These are phyloP conservation scores for Watsonalla cultraria DNA, from an alignment of 2,888 invertebrate species.

Conservation along the genomic window DNA sequence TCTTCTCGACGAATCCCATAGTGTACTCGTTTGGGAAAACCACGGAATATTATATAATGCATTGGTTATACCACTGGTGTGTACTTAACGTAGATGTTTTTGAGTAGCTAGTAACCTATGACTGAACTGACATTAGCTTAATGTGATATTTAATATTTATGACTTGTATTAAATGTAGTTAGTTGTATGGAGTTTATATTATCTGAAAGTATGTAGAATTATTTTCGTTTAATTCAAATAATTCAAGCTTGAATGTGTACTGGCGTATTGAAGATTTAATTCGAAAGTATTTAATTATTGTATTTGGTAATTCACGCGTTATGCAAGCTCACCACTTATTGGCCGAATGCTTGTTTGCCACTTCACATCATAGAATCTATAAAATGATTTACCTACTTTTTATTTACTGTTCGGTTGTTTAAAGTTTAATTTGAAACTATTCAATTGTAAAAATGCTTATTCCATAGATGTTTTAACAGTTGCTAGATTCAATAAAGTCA, in stretches of 20 bases:
- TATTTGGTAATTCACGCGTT: too few species aligned
- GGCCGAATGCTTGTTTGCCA: too few species aligned
- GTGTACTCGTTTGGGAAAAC: too few species aligned
- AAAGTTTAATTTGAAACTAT: too few species aligned
- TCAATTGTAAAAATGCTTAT: too few species aligned
- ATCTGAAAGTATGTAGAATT: conserved; percentile 32
- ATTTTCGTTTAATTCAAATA: conserved; percentile 31
- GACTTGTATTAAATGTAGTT: conserved; percentile 61
- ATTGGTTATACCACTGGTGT: conserved; percentile 33
- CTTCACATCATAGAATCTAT: too few species aligned
- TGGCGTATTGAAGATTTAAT: not conserved
- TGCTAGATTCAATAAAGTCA: too few species aligned
- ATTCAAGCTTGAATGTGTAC: conserved; percentile 22
- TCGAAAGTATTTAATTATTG: not conserved
- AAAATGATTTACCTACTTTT: too few species aligned
- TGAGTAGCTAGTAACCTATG: conserved; percentile 60
- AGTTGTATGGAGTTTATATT: conserved; percentile 49
- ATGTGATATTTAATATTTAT: conserved; percentile 78
- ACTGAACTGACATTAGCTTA: conserved; percentile 75
- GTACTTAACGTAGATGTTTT: conserved; percentile 37
- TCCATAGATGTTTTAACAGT: too few species aligned
- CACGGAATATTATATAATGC: conserved; percentile 9
- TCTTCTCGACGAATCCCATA: too few species aligned
- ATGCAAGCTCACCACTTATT: too few species aligned
- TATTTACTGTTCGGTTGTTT: too few species aligned